Conservation (phyloP, 1,140 invertebrate species). For the Drosophila mojavensis region DNA sequence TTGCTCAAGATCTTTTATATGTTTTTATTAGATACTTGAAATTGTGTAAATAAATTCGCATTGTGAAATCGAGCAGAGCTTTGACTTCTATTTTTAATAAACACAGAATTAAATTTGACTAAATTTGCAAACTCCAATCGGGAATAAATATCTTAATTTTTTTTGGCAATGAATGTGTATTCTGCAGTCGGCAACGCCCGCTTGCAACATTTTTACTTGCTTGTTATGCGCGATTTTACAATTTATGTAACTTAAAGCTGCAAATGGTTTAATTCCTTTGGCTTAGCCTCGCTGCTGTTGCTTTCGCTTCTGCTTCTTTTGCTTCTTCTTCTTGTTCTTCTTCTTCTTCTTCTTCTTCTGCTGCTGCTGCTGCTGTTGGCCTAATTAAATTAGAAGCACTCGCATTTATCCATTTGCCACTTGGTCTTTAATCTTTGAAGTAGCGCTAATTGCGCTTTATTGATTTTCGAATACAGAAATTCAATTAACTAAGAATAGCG, state of each 20-base stretch:
- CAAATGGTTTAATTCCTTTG: conserved; percentile 5
- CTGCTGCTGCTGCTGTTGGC: not conserved
- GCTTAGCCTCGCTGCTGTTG: conserved; percentile 2
- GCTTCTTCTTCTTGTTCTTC: no score
- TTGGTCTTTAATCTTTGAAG: conserved; percentile 26
- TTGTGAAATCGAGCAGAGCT: no score
- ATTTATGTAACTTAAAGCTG: conserved; percentile 23
- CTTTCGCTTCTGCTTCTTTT: not conserved
- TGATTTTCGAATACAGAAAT: conserved; percentile 9
- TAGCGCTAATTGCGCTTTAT: conserved; percentile 42
- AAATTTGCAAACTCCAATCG: no score
- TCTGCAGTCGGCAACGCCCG: no score
- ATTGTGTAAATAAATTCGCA: no score
- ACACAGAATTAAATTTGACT: no score
- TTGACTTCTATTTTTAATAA: no score
- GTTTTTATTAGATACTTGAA: no score
- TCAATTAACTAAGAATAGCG: not conserved
- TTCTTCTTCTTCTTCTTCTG: no score
- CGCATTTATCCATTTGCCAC: conserved; percentile 21
- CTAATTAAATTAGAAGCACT: conserved; percentile 36
- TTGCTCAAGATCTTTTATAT: no score
- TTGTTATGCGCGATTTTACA: not conserved
- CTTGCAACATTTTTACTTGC: not conserved
- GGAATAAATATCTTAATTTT: not conserved
- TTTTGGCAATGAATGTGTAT: not conserved